Evolutionary conservation across 2,797 vertebrate species (phyloP), one percentile per base, ranked within the genome.

Genomic region (Cirrhinus molitorella): DNA sequence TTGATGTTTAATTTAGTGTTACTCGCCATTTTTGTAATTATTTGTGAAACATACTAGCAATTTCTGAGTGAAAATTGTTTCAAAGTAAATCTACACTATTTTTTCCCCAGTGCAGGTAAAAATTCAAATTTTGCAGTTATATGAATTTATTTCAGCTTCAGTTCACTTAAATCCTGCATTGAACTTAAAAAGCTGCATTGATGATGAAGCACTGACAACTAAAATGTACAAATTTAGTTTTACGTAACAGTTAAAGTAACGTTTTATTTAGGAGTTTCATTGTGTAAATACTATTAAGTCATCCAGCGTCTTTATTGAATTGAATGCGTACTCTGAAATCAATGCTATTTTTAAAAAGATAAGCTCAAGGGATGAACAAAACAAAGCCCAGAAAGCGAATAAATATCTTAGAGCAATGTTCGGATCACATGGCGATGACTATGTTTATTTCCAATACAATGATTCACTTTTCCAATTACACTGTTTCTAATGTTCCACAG

Each of bases 381-480:
- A 63, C 45, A 9, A 40, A 65, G 28, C 11, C 49, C 72, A 83
- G 25, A n/a, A 31, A 31, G 13, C 1, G 49, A 76, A 76, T 53
- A 83, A 83, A 83, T 53, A 76, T 67, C 81, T 83, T 34, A 47
- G 63, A 67, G 72, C 72, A 23, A 67, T 37, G 28, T 83, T 76
- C 40, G 45, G 63, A 76, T 76, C 72, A 31, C 45, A 40, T 55
- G 40, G 40, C 25, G 12, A 57, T 76, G 59, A 21, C 61, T 28
- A 51, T 59, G 61, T 57, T 76, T 83, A 51, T 74, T 81, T 63
- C 70, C 68, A 81, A 65, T 65, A 81, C 68, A 65, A 73, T 81
- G 57, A 74, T 83, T 83, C 72, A 75, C 81, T 83, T 43, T 76
- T 83, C 65, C 81, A 83, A 76, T 76, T 83, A 76, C 63, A 45